These are phyloP conservation scores for Escarpia spicata DNA, from an alignment of 2,888 invertebrate species.

Conservation along the genomic window DNA sequence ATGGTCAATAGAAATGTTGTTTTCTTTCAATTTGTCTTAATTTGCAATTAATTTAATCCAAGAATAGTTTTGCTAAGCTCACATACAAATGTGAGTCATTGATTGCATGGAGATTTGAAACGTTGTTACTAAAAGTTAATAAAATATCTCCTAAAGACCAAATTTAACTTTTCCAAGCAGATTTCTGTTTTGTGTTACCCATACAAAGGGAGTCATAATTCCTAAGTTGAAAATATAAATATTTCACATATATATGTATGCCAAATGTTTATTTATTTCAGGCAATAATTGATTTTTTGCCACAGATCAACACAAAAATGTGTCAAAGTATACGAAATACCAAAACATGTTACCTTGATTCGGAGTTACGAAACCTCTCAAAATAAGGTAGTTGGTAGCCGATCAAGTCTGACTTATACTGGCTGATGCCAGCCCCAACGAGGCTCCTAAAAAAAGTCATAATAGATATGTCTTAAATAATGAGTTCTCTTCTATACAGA, in stretches of 20 bases:
- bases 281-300: not conserved
- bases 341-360: slow-evolving; percentile 36
- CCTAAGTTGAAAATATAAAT: not conserved
- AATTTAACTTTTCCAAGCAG: not conserved
- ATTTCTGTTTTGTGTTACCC: not conserved
- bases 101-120: no score
- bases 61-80: no score
- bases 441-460: slow-evolving; percentile 32
- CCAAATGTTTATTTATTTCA: not conserved
- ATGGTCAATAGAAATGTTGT: not conserved
- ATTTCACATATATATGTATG: not conserved
- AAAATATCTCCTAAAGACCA: not conserved
- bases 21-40: no score
- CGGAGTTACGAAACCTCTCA: slow-evolving; percentile 42
- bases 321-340: not conserved
- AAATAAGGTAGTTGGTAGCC: slow-evolving; percentile 38
- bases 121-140: not conserved
- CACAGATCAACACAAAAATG: not conserved
- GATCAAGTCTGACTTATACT: slow-evolving; percentile 40
- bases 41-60: not conserved
- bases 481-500: not conserved
- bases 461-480: not conserved
- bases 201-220: not conserved
- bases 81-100: no score
- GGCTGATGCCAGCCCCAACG: slow-evolving; percentile 41